These are phyloP conservation scores for Lacanobia oleracea DNA, from an alignment of 2,888 invertebrate species.

Conservation along the genomic window DNA sequence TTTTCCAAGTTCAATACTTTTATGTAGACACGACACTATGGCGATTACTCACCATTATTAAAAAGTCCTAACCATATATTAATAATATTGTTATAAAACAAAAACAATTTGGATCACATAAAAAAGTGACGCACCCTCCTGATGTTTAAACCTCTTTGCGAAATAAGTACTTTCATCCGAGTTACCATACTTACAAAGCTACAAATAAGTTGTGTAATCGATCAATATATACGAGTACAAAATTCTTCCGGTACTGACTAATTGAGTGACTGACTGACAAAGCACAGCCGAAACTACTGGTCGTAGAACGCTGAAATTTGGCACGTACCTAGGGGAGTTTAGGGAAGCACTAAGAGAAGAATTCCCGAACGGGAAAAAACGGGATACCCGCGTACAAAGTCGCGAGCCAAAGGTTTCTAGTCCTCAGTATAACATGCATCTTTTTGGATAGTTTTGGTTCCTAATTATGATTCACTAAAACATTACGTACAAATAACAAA, in stretches of 20 bases:
- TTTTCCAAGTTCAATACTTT: neutral
- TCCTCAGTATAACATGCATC: neutral
- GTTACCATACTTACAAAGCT: neutral
- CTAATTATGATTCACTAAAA: neutral
- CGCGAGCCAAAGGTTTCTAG: too few relatives aligned
- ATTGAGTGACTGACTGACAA: too few relatives aligned
- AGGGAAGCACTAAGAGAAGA: too few relatives aligned
- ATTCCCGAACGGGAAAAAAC: too few relatives aligned
- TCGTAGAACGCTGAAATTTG: too few relatives aligned
- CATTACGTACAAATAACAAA: neutral
- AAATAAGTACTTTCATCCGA: neutral
- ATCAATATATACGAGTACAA: too few relatives aligned
- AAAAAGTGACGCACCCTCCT: neutral
- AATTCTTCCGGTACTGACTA: too few relatives aligned
- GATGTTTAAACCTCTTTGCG: neutral
- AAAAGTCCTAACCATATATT: neutral
- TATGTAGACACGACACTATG: neutral
- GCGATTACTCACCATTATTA: slow-evolving; percentile 7
- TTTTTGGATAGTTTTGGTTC: neutral
- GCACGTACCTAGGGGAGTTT: too few relatives aligned
- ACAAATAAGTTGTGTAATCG: too few relatives aligned
- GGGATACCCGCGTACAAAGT: too few relatives aligned
- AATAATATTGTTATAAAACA: too few relatives aligned
- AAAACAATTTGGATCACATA: neutral
- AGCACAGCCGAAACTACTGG: too few relatives aligned